Percentiles rank a stretch among this genome's conserved stretches.
These are phyloP conservation scores for Gambusia yucatana DNA, from an alignment of 2,797 vertebrate genomes.

Conservation along the genomic window DNA sequence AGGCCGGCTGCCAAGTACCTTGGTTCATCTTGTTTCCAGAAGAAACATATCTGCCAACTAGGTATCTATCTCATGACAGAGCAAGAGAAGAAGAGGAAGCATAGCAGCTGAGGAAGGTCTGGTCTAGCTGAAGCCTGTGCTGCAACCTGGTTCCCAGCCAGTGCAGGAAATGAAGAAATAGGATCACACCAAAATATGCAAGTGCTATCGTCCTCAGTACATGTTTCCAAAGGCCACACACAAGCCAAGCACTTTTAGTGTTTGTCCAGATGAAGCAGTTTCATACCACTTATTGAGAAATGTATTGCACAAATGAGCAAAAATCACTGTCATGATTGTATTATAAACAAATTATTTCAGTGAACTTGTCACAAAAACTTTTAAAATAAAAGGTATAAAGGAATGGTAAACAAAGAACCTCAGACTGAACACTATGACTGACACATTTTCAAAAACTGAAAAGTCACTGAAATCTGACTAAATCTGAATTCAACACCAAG, in stretches of 20 bases:
- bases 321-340: slow-evolving; percentile 21
- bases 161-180: slow-evolving; percentile 84
- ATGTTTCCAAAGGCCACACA: slow-evolving; percentile 71
- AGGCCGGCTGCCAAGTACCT: slow-evolving; percentile 57
- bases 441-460: neutral
- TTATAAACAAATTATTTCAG: slow-evolving; percentile 36
- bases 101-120: slow-evolving; percentile 52
- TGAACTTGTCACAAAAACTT: slow-evolving; percentile 11
- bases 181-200: slow-evolving; percentile 83
- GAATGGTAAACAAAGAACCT: neutral
- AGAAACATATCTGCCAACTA: slow-evolving; percentile 60
- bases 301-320: slow-evolving; percentile 45
- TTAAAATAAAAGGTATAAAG: slow-evolving; percentile 11
- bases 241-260: slow-evolving; percentile 56
- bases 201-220: slow-evolving; percentile 68
- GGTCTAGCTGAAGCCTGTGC: slow-evolving; percentile 63
- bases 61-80: slow-evolving; percentile 66
- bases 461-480: neutral
- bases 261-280: slow-evolving; percentile 58
- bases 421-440: neutral
- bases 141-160: slow-evolving; percentile 70
- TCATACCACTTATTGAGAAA: slow-evolving; percentile 53
- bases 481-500: neutral
- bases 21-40: slow-evolving; percentile 63
- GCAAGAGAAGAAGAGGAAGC: slow-evolving; percentile 44